phyloP scores from a whole-genome alignment of 2,888 invertebrate genomes.

The Pasiphila rectangulata region DNA sequence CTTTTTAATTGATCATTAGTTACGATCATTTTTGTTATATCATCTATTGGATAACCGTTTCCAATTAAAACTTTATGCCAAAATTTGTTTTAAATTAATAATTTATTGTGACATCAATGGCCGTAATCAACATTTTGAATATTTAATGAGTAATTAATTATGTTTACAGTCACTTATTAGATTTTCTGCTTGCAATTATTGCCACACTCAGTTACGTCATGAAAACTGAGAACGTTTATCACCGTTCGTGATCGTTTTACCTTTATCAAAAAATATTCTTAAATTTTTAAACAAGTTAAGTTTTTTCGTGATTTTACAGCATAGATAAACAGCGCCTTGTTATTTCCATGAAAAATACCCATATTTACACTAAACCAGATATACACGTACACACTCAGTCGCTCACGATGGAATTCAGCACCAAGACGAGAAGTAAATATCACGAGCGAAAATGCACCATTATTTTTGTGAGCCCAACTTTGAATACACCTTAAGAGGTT shows the following conservation, averaged over 20 bases:
- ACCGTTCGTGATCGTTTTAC: too few relatives aligned
- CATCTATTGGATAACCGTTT: conserved; percentile 30
- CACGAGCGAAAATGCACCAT: conserved; percentile 4
- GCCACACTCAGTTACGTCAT: conserved; percentile 8
- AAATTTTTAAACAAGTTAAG: too few relatives aligned
- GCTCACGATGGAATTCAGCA: conserved; percentile 17
- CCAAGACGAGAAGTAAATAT: conserved; percentile 14
- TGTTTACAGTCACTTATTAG: conserved; percentile 14
- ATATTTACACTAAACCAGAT: conserved; percentile 1
- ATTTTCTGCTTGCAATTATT: conserved; percentile 17
- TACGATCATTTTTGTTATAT: conserved; percentile 25
- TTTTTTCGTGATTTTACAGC: too few relatives aligned
- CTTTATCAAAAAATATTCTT: too few relatives aligned
- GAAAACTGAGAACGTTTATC: too few relatives aligned
- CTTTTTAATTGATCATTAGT: conserved; percentile 16
- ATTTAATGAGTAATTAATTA: conserved; percentile 16
- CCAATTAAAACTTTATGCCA: conserved; percentile 28
- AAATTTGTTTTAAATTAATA: conserved; percentile 27
- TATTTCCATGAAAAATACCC: background rate
- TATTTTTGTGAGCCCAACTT: background rate
- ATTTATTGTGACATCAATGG: conserved; percentile 33
- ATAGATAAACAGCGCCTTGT: too few relatives aligned
- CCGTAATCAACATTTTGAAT: conserved; percentile 16
- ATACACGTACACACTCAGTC: background rate
- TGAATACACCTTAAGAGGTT: conserved; percentile 1